A percentile compares a stretch with the other conserved stretches of the same genome.
Conservation (phyloP, 2,113 vertebrate genomes). For the Mastomys natalensis region DNA sequence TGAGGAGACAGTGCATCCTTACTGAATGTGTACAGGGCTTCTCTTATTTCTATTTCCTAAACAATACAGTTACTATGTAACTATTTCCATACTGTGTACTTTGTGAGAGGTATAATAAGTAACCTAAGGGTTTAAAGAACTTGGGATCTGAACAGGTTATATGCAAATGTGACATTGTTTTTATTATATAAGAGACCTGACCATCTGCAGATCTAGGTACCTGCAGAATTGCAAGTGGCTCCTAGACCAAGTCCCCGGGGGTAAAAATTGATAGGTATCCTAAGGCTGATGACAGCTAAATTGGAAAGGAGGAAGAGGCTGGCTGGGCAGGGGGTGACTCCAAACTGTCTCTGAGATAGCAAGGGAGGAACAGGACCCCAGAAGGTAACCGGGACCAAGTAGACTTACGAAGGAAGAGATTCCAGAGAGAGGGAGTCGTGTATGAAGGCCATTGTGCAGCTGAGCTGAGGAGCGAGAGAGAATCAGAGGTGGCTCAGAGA, state of each 20-base stretch:
- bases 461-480: too few relatives aligned
- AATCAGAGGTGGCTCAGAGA: not conserved
- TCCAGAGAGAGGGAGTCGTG: not conserved
- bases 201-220: not conserved
- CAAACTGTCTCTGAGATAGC: too few relatives aligned
- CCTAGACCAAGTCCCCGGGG: not conserved
- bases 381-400: not conserved
- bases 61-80: not conserved
- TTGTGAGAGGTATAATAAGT: not conserved
- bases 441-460: not conserved
- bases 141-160: not conserved
- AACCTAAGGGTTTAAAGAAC: not conserved
- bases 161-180: not conserved
- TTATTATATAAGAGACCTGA: not conserved
- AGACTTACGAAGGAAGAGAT: not conserved
- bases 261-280: not conserved
- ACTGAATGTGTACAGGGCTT: not conserved
- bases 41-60: not conserved
- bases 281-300: not conserved
- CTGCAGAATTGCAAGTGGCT: not conserved
- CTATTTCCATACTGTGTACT: not conserved
- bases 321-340: not conserved
- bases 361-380: not conserved
- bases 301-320: not conserved
- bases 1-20: too few relatives aligned